phyloP scores from a whole-genome alignment of 2,113 vertebrate genomes.

The Tringa solitaria region DNA sequence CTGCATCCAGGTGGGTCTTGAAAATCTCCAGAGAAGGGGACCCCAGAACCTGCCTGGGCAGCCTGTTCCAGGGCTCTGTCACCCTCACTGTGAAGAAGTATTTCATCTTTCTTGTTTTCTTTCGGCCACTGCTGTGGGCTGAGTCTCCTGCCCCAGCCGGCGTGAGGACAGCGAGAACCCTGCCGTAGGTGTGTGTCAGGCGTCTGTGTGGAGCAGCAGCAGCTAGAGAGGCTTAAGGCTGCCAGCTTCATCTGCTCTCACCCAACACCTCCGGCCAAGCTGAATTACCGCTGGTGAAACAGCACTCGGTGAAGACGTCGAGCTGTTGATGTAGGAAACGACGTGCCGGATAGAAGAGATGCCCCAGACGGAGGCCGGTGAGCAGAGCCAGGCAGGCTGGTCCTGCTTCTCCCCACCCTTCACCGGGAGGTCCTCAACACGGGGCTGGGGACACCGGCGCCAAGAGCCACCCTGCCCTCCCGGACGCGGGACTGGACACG shows the following conservation, averaged over 20 bases:
- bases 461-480: background rate
- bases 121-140: background rate
- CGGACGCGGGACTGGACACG: fast-evolving
- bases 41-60: too few species aligned
- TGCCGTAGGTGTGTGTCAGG: fast-evolving
- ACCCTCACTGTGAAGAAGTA: too few species aligned
- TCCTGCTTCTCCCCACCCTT: fast-evolving
- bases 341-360: fast-evolving
- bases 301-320: fast-evolving
- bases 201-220: fast-evolving
- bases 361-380: fast-evolving
- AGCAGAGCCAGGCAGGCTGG: background rate
- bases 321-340: fast-evolving
- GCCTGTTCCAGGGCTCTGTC: too few species aligned
- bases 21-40: too few species aligned
- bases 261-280: fast-evolving
- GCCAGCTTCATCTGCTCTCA: background rate
- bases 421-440: fast-evolving
- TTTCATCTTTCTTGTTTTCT: background rate
- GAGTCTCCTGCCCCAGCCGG: fast-evolving
- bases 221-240: background rate
- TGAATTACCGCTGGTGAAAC: fast-evolving
- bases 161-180: background rate
- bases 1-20: too few species aligned
- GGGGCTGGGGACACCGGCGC: fast-evolving